Evolutionary conservation across 1,140 invertebrate species (phyloP), one percentile per base, ranked within the genome.

Genomic region (Hydropsyche tenuis): DNA sequence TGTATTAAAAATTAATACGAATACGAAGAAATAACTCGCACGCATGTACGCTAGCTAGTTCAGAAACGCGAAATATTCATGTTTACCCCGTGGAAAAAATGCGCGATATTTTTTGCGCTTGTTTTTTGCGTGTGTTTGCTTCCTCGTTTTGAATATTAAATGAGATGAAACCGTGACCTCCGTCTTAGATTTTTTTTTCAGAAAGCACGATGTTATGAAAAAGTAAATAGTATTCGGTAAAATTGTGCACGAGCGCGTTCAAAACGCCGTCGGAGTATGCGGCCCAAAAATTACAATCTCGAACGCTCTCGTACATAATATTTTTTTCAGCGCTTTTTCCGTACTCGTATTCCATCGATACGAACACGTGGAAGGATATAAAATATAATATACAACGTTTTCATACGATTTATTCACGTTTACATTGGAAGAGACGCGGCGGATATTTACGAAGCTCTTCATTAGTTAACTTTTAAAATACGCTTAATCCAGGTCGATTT

Each of bases 121-220:
- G 30, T 69, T 60, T 60, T 60, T 16, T 64, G 69, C 69, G 69
- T 63, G 42, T 51, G 22, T 46, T 23, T 63, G 30, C 51, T 62
- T 27, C 45, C 42, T 43, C 37, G 42, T 72, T 72, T 72, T 72
- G 69, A 72, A 72, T 72, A 56, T 72, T 72, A 60, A 63, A 72
- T 63, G 42, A 72, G 69, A 46, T 65, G 30, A 45, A 65, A 45
- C 56, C 56, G 56, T 60, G 56, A 60, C 56, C 56, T 60, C 22
- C 23, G 56, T 18, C 48, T 53, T 37, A 11, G 56, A 3, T 25
- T 60, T 12, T 18, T 60, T 60, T 56, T 60, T 60, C 56, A 27
- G 18, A 60, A 60, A 9, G 18, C 22, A 20, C 51, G 3, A 27
- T 60, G 56, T 25, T 60, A 60, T 60, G 56, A 60, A 60, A 56